phyloP scores from a whole-genome alignment of 2,113 vertebrate genomes.

The Jacana jacana region DNA sequence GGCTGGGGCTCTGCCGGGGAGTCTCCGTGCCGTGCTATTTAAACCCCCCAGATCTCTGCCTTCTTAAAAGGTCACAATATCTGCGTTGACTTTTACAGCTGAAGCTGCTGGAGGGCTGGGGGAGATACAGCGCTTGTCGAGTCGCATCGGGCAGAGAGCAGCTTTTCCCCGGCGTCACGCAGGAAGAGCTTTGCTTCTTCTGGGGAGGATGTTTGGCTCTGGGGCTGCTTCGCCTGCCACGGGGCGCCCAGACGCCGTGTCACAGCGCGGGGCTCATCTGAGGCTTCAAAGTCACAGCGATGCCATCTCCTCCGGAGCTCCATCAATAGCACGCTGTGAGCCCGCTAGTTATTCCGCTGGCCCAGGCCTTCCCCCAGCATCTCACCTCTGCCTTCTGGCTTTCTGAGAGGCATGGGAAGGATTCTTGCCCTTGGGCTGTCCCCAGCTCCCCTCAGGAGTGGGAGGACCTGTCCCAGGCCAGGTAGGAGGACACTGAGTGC shows the following conservation, averaged over 20 bases:
- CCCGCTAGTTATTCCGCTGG: fast-evolving
- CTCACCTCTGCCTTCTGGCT: not conserved
- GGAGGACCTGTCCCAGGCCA: fast-evolving
- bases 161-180: not conserved
- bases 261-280: fast-evolving
- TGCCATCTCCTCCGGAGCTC: not conserved
- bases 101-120: constrained; percentile 1
- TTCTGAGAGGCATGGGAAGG: not conserved
- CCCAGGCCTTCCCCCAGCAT: not conserved
- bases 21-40: not conserved
- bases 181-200: not conserved
- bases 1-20: not conserved
- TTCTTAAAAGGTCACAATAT: not conserved
- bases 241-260: fast-evolving
- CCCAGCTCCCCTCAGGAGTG: fast-evolving
- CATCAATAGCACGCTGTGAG: fast-evolving
- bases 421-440: not conserved
- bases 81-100: not conserved
- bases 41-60: not conserved
- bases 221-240: not conserved
- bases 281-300: not conserved
- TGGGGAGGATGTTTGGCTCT: not conserved
- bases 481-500: not conserved
- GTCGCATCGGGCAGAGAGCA: not conserved
- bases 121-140: not conserved